These are phyloP conservation scores for Sebastes diploproa DNA, from an alignment of 2,797 vertebrate genomes.

Conservation along the genomic window DNA sequence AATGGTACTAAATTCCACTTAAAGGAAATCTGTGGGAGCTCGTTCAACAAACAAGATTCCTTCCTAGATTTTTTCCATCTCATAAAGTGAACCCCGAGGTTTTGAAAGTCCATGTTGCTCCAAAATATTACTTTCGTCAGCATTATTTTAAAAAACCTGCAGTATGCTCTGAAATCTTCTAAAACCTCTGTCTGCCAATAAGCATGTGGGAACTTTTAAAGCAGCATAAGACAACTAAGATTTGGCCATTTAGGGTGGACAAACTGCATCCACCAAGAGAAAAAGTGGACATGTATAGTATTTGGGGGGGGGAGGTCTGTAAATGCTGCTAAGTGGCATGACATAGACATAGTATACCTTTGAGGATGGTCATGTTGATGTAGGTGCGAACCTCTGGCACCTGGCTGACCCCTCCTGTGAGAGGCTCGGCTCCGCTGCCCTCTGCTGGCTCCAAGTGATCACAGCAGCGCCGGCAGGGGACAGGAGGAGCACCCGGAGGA, in stretches of 20 bases:
- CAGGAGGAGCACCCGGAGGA: conserved; percentile 21
- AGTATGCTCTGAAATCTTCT: neutral
- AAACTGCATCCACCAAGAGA: neutral
- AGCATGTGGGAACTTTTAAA: neutral
- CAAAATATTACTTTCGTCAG: too few species aligned
- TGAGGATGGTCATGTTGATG: conserved; percentile 97
- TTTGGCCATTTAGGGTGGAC: neutral
- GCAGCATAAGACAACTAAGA: neutral
- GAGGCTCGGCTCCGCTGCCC: conserved; percentile 43
- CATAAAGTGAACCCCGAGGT: too few species aligned
- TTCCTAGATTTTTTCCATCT: too few species aligned
- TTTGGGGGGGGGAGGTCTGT: neutral
- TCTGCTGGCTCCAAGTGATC: conserved; percentile 80
- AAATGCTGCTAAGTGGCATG: neutral
- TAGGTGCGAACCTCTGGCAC: conserved; percentile 89
- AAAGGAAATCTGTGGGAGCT: neutral
- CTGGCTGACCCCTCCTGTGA: conserved; percentile 20
- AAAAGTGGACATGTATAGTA: neutral
- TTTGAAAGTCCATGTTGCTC: neutral
- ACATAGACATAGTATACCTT: conserved; percentile 82
- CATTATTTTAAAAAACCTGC: neutral
- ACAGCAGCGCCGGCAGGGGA: conserved; percentile 86
- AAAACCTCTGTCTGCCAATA: neutral
- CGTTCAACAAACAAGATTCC: neutral
- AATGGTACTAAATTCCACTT: neutral